phyloP scores from a whole-genome alignment of 2,888 invertebrate species.

The Seira sanloemensis region DNA sequence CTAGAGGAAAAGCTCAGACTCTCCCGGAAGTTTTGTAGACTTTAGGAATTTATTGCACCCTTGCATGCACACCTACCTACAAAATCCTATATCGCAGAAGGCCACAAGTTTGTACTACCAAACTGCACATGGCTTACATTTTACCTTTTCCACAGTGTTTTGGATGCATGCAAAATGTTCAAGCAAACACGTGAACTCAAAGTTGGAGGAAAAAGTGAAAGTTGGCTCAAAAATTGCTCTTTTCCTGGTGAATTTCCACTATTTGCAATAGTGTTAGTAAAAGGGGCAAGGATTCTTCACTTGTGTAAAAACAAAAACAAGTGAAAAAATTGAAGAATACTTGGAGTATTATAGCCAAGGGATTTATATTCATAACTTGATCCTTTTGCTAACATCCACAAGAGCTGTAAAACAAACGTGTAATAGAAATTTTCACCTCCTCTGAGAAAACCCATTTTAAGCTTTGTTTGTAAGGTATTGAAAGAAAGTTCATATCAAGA shows the following conservation, averaged over 20 bases:
- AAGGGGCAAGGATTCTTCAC: neutral
- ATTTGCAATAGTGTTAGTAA: slow-evolving; percentile 5
- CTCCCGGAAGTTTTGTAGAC: slow-evolving; percentile 54
- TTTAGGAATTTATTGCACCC: slow-evolving; percentile 59
- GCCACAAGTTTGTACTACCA: too few species aligned
- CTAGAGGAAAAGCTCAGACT: slow-evolving; percentile 25
- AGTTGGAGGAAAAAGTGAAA: neutral
- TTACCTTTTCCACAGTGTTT: neutral
- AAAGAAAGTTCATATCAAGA: too few species aligned
- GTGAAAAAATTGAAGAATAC: neutral
- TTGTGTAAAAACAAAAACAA: neutral
- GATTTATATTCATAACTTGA: slow-evolving; percentile 53
- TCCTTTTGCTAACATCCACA: slow-evolving; percentile 27
- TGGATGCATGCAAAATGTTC: neutral
- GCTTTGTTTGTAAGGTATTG: too few species aligned
- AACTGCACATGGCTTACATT: too few species aligned
- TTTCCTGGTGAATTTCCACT: neutral
- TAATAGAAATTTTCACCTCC: neutral
- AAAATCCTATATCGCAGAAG: neutral
- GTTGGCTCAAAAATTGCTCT: slow-evolving; percentile 1
- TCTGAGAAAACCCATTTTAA: neutral
- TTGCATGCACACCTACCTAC: slow-evolving; percentile 46
- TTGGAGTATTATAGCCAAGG: slow-evolving; percentile 19
- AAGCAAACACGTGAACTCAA: slow-evolving; percentile 2
- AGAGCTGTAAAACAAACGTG: neutral